Conservation (phyloP, 2,888 invertebrate species). For the Lithophane semibrunnea region DNA sequence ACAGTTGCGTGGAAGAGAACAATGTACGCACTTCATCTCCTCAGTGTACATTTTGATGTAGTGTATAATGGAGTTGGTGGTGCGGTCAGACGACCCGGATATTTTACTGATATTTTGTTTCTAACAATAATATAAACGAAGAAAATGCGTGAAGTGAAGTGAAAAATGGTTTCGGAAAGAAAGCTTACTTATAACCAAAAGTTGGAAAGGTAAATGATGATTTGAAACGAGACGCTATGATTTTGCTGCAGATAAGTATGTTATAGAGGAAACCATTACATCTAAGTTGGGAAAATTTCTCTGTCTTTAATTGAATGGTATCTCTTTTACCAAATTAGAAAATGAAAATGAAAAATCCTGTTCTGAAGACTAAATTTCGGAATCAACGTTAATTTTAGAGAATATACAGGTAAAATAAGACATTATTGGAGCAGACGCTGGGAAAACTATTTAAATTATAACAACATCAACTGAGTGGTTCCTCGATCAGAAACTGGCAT, state of each 20-base stretch:
- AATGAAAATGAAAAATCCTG: background rate
- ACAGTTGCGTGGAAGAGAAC: constrained; percentile 66
- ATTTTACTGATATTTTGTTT: constrained; percentile 37
- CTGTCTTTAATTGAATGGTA: background rate
- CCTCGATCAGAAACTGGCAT: background rate
- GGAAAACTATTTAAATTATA: too few relatives aligned
- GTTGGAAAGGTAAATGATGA: background rate
- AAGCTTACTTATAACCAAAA: background rate
- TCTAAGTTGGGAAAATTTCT: too few relatives aligned
- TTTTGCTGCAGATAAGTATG: background rate
- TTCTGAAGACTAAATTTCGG: background rate
- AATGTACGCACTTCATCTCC: constrained; percentile 65
- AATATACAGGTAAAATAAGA: background rate
- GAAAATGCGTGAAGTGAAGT: background rate
- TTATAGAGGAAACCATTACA: background rate
- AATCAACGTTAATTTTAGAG: background rate
- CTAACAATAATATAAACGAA: background rate
- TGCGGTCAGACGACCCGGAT: constrained; percentile 40
- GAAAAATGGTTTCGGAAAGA: background rate
- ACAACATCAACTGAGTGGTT: background rate
- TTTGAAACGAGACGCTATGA: background rate
- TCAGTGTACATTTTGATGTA: constrained; percentile 54
- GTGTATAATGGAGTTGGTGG: constrained; percentile 53
- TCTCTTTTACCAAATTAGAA: background rate
- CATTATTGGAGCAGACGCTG: background rate